Evolutionary conservation across 2,113 vertebrate species (phyloP), one percentile per base, ranked within the genome.

Genomic region (Anolis sagrei): DNA sequence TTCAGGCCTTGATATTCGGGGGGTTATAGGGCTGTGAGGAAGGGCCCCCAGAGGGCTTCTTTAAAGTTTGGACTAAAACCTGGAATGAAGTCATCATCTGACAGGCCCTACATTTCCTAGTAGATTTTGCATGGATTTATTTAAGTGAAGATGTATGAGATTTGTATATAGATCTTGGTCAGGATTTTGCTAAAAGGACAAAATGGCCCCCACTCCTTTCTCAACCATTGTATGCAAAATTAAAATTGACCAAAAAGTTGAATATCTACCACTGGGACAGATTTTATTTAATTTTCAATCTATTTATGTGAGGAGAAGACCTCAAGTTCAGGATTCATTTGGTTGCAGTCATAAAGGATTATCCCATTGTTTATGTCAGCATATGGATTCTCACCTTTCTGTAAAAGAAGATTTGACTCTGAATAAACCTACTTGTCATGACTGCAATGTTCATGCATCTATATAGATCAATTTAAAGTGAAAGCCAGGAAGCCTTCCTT

Each of bases 391-490:
- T 29, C 61, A 18, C 29, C 62, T 64, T 25, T n/a, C 19, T 68
- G n/a, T 19, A 27, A 8, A 9, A 4, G 19, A 36, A 69, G 29
- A 25, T 70, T 18, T 49, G n/a, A 64, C 18, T 64, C 19, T 10
- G 23, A 62, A 58, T 27, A 83, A 83, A 49, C 19, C 11, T 18
- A 25, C 8, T 36, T 18, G 32, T 58, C 34, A 3, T 29, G 32
- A 73, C 23, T 14, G 23, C 8, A 36, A 27, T 16, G 16, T 62
- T 39, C 34, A 5, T 58, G 11, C 51, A 21, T 7, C 36, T 32
- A n/a, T 18, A 5, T 29, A 48, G 82, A 66, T 68, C 32, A 27
- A 73, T 49, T 80, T 64, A 84, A 86, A 75, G 72, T 62, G 54
- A 80, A 74, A 66, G 70, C 13, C 49, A 14, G 27, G 54, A 39